Conservation (phyloP, 2,113 vertebrate genomes). For the Choloepus hoffmanni region DNA sequence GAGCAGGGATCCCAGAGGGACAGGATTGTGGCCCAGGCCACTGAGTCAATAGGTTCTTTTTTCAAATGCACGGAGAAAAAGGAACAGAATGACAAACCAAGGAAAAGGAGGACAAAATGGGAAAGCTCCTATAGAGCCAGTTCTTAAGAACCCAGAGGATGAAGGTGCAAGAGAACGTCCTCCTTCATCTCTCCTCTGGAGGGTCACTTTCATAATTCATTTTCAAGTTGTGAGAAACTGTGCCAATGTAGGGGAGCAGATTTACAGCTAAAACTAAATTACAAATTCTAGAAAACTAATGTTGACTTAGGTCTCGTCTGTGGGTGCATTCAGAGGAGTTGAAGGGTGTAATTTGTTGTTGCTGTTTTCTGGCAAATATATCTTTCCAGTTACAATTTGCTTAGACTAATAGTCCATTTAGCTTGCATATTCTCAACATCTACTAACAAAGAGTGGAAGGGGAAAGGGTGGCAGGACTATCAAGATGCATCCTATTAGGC, state of each 20-base stretch:
- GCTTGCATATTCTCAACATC: not conserved
- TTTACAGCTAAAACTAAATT: slow-evolving; percentile 29
- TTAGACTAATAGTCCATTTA: slow-evolving; percentile 45
- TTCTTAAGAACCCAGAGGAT: not conserved
- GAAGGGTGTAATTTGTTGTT: slow-evolving; percentile 34
- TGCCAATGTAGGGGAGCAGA: not conserved
- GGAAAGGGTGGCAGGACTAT: not conserved
- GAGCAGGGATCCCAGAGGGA: not conserved
- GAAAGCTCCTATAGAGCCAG: not conserved
- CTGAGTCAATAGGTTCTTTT: not conserved
- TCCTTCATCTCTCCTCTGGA: not conserved
- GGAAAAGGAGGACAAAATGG: not conserved
- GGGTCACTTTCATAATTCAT: not conserved
- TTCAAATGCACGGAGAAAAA: not conserved
- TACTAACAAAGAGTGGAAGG: slow-evolving; percentile 23
- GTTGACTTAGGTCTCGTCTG: slow-evolving; percentile 42
- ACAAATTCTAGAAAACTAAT: not conserved
- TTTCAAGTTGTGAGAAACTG: slow-evolving; percentile 45
- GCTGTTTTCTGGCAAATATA: slow-evolving; percentile 32
- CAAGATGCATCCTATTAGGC: not conserved
- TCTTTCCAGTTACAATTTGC: slow-evolving; percentile 32
- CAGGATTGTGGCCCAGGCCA: not conserved
- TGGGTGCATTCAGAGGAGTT: not conserved
- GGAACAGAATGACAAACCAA: not conserved
- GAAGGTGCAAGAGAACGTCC: not conserved